Evolutionary conservation across 53 echinoderm and acorn worm genomes (phyloP), one percentile per base, ranked within the genome.

Genomic region (Echinometra lucunter): DNA sequence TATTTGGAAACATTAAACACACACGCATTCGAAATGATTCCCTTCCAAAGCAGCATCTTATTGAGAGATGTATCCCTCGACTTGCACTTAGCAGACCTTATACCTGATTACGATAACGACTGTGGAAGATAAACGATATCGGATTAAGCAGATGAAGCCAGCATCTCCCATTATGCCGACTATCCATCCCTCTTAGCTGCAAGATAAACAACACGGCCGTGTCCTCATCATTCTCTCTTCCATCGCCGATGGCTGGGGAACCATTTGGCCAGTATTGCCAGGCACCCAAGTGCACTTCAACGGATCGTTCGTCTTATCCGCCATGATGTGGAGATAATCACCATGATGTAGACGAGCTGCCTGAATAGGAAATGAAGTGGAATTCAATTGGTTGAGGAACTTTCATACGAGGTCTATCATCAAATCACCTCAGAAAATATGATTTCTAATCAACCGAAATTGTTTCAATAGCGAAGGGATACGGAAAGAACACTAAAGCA

Each of bases 141-240:
- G n/a, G 12, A 11, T 49, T 49, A 85, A 78, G 16, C 85, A 49
- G 49, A 49, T 85, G 85, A 85, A 28, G n/a, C 47, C 49, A 49
- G 30, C 85, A 85, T 47, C 49, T 49, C 45, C 49, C 45, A 85
- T 85, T 49, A 85, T 45, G 11, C n/a, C 5, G 8, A 27, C 49
- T 49, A 85, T 85, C 85, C 85, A 85, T 85, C 28, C 85, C 85
- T 49, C 85, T 85, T 85, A 85, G 85, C 85, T 49, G 11, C 12
- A 85, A 49, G 85, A 85, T 85, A 85, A 85, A 85, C 85, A 49
- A 25, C 82, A 82, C 44, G 85, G 45, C 45, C 45, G 27, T 1
- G 45, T 6, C 85, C 85, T 47, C 49, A 85, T 85, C 45, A 30
- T 35, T 85, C 85, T 45, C n/a, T 85, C 28, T 85, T 12, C 85